Percentiles rank a stretch among this genome's conserved stretches.
phyloP scores from a whole-genome alignment of 2,888 invertebrate genomes.

The Listrodromus nycthemerus region DNA sequence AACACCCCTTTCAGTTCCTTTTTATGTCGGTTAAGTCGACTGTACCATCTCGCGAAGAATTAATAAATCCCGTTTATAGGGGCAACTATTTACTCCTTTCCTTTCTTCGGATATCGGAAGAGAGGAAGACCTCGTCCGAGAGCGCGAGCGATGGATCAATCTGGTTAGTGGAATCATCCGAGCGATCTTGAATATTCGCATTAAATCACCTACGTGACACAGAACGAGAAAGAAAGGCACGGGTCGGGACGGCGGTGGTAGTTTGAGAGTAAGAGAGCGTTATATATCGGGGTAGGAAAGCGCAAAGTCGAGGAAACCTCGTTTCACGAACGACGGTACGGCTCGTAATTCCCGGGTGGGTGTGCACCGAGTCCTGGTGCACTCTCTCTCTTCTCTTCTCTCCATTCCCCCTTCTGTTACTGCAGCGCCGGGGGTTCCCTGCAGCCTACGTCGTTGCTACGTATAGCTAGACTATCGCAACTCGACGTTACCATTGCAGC shows the following conservation, averaged over 20 bases:
- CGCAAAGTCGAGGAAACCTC: constrained; percentile 62
- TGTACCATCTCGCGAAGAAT: constrained; percentile 16
- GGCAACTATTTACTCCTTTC: constrained; percentile 1
- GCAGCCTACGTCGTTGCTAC: constrained; percentile 38
- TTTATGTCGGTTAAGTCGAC: neutral
- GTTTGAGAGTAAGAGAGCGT: constrained; percentile 39
- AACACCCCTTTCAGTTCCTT: neutral
- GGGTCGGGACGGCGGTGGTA: constrained; percentile 40
- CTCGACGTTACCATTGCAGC: constrained; percentile 61
- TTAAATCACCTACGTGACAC: constrained; percentile 59
- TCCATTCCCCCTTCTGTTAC: constrained; percentile 25
- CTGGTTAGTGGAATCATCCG: constrained; percentile 57
- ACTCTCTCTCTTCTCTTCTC: constrained; percentile 29
- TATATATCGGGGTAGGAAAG: constrained; percentile 9
- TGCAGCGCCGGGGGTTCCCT: constrained; percentile 26
- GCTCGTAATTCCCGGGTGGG: constrained; percentile 67
- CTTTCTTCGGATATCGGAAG: neutral
- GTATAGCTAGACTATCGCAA: constrained; percentile 52
- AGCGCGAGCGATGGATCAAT: constrained; percentile 37
- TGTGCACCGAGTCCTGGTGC: constrained; percentile 55
- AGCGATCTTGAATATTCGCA: constrained; percentile 64
- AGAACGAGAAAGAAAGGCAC: constrained; percentile 48
- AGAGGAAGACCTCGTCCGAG: neutral
- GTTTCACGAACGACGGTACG: constrained; percentile 64
- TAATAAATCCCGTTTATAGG: constrained; percentile 19